Conservation (phyloP, 1,140 invertebrate species). For the Plectrocnemia conspersa region DNA sequence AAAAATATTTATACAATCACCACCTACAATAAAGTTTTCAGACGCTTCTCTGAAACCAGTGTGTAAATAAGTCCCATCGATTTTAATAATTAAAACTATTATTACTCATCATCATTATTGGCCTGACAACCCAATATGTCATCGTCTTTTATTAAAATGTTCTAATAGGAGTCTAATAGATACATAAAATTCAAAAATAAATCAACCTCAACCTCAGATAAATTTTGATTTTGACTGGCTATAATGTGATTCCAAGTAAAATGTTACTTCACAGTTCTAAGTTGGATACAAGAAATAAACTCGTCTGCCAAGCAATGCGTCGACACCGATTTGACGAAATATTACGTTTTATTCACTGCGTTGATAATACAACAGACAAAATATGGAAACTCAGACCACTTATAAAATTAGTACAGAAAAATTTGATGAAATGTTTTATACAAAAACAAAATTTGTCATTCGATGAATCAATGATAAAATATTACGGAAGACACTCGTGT, state of each 20-base stretch:
- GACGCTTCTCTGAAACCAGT: no score
- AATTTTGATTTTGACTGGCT: slow-evolving; percentile 9
- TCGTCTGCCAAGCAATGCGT: slow-evolving; percentile 17
- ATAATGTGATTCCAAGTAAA: slow-evolving; percentile 15
- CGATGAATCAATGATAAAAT: slow-evolving; percentile 42
- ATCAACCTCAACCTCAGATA: background rate
- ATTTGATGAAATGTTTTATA: slow-evolving; percentile 31
- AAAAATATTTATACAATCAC: no score
- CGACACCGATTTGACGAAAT: slow-evolving; percentile 16
- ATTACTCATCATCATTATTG: no score
- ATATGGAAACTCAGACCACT: slow-evolving; percentile 36
- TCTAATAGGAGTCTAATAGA: background rate
- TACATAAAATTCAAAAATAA: background rate
- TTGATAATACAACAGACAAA: slow-evolving; percentile 19
- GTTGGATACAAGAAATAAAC: slow-evolving; percentile 20
- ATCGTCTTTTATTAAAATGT: no score
- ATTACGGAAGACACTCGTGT: slow-evolving; percentile 38
- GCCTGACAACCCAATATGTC: no score
- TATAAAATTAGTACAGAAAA: slow-evolving; percentile 33
- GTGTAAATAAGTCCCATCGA: no score
- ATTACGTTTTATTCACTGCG: slow-evolving; percentile 14
- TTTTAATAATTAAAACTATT: no score
- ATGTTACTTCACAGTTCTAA: slow-evolving; percentile 9
- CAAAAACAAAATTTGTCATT: slow-evolving; percentile 37
- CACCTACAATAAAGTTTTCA: no score